Evolutionary conservation across 53 echinoderm and acorn worm genomes (phyloP).

Genomic region (Hippasteria phrygiana): DNA sequence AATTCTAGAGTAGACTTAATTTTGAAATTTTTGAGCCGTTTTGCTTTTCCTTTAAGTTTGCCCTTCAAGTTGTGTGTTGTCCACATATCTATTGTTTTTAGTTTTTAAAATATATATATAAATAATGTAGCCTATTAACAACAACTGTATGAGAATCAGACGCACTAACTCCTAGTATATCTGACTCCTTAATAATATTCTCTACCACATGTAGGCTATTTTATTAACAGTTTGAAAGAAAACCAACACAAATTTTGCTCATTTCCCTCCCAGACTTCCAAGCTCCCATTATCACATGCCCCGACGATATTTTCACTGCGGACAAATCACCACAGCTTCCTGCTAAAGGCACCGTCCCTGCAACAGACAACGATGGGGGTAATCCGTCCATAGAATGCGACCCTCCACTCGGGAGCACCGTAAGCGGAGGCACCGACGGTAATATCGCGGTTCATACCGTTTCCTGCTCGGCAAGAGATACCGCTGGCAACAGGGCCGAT

Average conservation of each 20-base stretch:
- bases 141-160: no score
- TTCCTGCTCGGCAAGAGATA: conserved; percentile 18
- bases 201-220: no score
- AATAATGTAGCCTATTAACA: no score
- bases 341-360: neutral
- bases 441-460: neutral
- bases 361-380: conserved; percentile 11
- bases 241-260: no score
- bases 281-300: conserved; percentile 11
- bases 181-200: no score
- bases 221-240: no score
- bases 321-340: neutral
- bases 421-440: neutral
- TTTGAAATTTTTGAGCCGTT: neutral
- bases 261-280: conserved; percentile 21
- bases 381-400: neutral
- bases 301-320: conserved; percentile 14
- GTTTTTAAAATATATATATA: no score
- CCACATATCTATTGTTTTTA: neutral
- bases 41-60: neutral
- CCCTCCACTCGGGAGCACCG: conserved; percentile 2
- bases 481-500: conserved; percentile 29
- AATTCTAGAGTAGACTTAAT: neutral
- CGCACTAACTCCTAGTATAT: no score
- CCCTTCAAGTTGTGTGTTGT: neutral